These are phyloP conservation scores for Chionomys nivalis DNA, from an alignment of 2,113 vertebrate genomes.

Conservation along the genomic window DNA sequence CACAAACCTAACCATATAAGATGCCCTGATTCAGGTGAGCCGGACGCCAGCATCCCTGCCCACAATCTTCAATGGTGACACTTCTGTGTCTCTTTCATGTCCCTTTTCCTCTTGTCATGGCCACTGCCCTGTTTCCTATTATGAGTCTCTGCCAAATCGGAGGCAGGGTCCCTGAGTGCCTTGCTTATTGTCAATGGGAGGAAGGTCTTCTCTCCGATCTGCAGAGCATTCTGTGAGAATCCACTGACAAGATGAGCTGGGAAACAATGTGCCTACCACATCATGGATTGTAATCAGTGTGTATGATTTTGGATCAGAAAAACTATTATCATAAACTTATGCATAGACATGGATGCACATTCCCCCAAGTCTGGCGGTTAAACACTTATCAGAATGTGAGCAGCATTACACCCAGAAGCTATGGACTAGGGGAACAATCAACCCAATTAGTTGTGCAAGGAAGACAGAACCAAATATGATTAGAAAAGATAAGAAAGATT, in stretches of 20 bases:
- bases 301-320: background rate
- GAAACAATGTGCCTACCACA: background rate
- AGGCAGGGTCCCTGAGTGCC: background rate
- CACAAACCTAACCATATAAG: background rate
- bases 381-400: background rate
- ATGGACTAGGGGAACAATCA: background rate
- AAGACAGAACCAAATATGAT: background rate
- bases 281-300: background rate
- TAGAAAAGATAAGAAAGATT: background rate
- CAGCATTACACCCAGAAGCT: background rate
- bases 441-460: background rate
- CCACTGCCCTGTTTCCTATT: background rate
- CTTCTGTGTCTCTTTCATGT: no score
- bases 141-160: background rate
- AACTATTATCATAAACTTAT: background rate
- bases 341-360: background rate
- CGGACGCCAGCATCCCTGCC: background rate
- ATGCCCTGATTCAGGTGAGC: background rate
- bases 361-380: background rate
- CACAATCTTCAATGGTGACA: background rate
- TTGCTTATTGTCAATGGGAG: background rate
- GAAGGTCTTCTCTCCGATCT: background rate
- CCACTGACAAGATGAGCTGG: background rate
- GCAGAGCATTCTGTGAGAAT: background rate
- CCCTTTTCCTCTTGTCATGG: background rate